Evolutionary conservation across 2,113 vertebrate species (phyloP).

Genomic region (Gavia stellata): DNA sequence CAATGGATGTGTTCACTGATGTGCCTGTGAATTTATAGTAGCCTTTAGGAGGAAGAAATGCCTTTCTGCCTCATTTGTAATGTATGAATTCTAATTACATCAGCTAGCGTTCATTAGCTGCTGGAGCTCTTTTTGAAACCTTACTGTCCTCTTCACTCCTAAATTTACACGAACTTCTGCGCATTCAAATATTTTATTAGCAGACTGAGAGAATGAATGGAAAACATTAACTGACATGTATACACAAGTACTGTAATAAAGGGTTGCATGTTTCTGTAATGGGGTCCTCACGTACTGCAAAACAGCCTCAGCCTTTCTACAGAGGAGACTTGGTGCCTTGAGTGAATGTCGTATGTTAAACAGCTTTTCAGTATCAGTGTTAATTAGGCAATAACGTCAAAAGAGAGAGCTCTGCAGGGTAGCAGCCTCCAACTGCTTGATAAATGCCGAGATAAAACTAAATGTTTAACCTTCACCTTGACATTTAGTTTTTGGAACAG

Average conservation of each 20-base stretch:
- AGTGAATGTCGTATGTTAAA: background rate
- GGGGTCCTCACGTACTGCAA: background rate
- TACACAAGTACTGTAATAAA: background rate
- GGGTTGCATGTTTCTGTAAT: background rate
- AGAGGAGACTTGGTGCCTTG: background rate
- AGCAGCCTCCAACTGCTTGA: background rate
- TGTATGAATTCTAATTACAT: background rate
- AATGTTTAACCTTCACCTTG: constrained; percentile 28
- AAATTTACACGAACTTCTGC: background rate
- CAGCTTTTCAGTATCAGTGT: background rate
- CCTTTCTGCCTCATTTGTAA: background rate
- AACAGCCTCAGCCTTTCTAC: background rate
- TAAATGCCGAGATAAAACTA: background rate
- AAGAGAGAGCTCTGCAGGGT: background rate
- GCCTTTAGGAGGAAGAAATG: background rate
- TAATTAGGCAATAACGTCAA: background rate
- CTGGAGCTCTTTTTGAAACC: background rate
- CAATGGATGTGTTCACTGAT: background rate
- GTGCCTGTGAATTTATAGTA: background rate
- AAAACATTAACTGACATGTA: background rate
- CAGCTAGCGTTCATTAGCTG: background rate
- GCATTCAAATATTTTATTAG: background rate
- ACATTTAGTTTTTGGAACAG: background rate
- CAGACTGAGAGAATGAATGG: background rate
- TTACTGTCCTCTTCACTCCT: background rate